These are phyloP conservation scores for Chaetodon trifasciatus DNA, from an alignment of 2,797 vertebrate genomes.

Conservation along the genomic window DNA sequence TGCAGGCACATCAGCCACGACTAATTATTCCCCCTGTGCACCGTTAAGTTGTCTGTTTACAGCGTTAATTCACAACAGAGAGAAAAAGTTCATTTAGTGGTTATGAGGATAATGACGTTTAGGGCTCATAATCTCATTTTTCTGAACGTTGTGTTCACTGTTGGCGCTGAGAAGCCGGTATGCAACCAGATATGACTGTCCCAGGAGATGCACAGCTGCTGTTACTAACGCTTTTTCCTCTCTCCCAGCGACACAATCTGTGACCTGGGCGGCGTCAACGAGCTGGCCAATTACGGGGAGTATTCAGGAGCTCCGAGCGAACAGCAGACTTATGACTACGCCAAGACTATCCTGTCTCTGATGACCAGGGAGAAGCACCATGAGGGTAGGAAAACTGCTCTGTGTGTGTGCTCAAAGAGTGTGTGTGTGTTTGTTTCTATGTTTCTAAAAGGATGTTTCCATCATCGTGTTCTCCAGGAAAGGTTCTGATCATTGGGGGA, in stretches of 20 bases:
- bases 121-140: neutral
- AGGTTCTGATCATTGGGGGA: slow-evolving; percentile 97
- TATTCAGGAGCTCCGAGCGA: slow-evolving; percentile 98
- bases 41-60: slow-evolving; percentile 36
- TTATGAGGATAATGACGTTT: neutral
- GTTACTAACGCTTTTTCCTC: neutral
- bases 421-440: neutral
- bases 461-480: slow-evolving; percentile 83
- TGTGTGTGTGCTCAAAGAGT: slow-evolving; percentile 15
- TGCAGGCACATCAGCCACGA: slow-evolving; percentile 53
- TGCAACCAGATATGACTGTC: neutral
- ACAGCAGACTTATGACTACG: slow-evolving; percentile 98
- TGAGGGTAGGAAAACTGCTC: slow-evolving; percentile 84
- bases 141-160: neutral
- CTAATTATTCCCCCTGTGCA: slow-evolving; percentile 78
- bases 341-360: slow-evolving; percentile 97
- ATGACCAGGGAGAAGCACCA: slow-evolving; percentile 96
- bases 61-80: slow-evolving; percentile 13
- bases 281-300: slow-evolving; percentile 97
- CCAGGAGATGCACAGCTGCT: neutral
- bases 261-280: slow-evolving; percentile 95
- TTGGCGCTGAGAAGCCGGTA: neutral
- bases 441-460: neutral
- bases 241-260: slow-evolving; percentile 95
- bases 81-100: neutral